A percentile compares a stretch with the other conserved stretches of the same genome.
These are phyloP conservation scores for Synodontis membranacea DNA, from an alignment of 2,113 vertebrate genomes.

Conservation along the genomic window DNA sequence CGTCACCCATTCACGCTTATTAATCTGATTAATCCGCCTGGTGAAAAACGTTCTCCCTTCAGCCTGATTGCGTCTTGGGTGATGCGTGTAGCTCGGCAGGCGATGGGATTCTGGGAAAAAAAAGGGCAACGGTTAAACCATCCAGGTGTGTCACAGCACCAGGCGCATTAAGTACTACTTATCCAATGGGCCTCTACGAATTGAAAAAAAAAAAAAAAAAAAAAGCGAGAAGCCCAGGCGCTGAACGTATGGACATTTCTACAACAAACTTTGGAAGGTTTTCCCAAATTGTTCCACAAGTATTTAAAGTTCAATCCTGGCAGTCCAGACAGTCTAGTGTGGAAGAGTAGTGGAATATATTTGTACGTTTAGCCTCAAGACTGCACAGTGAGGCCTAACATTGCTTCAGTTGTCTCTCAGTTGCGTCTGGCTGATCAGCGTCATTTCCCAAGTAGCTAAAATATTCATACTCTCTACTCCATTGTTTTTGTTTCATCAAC, in stretches of 20 bases:
- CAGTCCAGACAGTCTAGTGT: conserved; percentile 3
- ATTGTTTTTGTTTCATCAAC: conserved; percentile 61
- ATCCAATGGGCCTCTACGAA: neutral
- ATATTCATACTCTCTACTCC: conserved; percentile 57
- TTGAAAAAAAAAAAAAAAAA: neutral
- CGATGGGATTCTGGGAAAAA: neutral
- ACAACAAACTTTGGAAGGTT: no score
- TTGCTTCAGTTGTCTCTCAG: conserved; percentile 45
- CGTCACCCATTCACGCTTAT: neutral
- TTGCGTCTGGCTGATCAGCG: conserved; percentile 56
- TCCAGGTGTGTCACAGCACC: neutral
- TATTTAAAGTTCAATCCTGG: conserved; percentile 46
- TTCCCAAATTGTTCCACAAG: conserved; percentile 44
- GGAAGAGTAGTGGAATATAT: conserved; percentile 36
- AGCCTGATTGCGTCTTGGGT: neutral
- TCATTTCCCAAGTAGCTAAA: conserved; percentile 59
- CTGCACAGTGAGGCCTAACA: conserved; percentile 38
- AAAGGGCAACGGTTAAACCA: neutral
- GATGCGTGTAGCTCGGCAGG: conserved; percentile 5
- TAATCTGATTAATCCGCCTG: neutral
- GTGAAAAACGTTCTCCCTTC: neutral
- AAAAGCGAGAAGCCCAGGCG: neutral
- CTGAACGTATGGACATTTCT: neutral
- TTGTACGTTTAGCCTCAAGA: conserved; percentile 45
- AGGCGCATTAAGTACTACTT: neutral